Conservation (phyloP, 2,888 invertebrate species). For the Lasioglossum vierecki region DNA sequence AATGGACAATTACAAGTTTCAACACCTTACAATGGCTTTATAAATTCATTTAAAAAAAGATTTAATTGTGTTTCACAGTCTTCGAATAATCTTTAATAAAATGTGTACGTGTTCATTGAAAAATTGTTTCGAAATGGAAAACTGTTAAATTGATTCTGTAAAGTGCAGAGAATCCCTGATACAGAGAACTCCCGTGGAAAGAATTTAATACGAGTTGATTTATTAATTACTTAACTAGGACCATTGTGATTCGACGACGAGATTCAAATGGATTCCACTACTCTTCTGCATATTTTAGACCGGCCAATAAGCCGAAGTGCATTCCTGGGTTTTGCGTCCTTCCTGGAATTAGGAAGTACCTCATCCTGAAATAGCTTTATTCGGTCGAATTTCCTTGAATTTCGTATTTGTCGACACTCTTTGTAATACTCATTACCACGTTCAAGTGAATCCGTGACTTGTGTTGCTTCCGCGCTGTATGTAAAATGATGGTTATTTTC, state of each 20-base stretch:
- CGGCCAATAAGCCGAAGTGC: constrained; percentile 39
- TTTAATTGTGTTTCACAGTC: no score
- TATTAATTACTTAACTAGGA: constrained; percentile 9
- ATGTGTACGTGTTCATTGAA: neutral
- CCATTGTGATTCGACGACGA: no score
- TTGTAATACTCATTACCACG: neutral
- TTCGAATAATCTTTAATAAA: no score
- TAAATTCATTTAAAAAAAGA: neutral
- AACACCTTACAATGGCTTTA: neutral
- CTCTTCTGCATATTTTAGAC: constrained; percentile 21
- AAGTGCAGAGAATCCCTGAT: neutral
- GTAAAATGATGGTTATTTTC: neutral
- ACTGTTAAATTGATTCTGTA: neutral
- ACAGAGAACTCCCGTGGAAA: neutral
- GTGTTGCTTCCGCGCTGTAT: neutral
- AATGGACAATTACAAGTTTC: no score
- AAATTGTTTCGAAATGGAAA: neutral
- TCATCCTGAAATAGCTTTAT: neutral
- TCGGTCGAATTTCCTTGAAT: constrained; percentile 2
- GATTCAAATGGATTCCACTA: neutral
- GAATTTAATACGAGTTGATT: constrained; percentile 1
- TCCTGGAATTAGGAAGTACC: constrained; percentile 31
- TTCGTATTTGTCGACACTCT: neutral
- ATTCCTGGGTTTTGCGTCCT: constrained; percentile 11
- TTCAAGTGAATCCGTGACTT: neutral